These are phyloP conservation scores for Clarias pachynema DNA, from an alignment of 2,797 vertebrate species.

Conservation along the genomic window DNA sequence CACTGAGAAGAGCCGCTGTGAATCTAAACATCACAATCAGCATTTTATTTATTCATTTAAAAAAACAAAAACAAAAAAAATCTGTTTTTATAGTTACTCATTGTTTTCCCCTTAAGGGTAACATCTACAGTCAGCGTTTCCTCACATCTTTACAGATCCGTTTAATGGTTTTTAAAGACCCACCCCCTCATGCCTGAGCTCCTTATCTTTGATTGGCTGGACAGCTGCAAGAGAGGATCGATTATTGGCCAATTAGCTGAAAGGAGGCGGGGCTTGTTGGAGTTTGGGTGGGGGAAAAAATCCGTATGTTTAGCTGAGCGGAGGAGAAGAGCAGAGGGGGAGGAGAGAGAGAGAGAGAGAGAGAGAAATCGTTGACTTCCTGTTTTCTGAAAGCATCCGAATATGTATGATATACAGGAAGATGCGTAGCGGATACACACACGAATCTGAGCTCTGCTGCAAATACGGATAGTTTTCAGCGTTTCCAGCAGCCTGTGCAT, in stretches of 20 bases:
- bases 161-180: neutral
- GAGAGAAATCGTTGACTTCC: slow-evolving; percentile 71
- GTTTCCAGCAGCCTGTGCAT: slow-evolving; percentile 31
- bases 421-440: slow-evolving; percentile 44
- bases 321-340: slow-evolving; percentile 63
- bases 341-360: slow-evolving; percentile 56
- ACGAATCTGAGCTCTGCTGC: slow-evolving; percentile 52
- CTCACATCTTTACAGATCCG: neutral
- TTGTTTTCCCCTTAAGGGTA: neutral
- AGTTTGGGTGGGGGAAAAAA: neutral
- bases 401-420: slow-evolving; percentile 58
- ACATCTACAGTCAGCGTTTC: neutral
- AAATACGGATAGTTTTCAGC: slow-evolving; percentile 68
- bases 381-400: slow-evolving; percentile 63
- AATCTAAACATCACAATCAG: neutral
- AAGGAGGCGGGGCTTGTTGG: neutral
- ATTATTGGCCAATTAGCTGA: neutral
- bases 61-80: too few relatives aligned
- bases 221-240: too few relatives aligned
- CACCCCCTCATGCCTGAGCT: neutral
- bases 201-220: neutral
- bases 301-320: slow-evolving; percentile 1
- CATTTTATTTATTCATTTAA: neutral
- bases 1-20: neutral
- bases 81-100: too few relatives aligned